Conservation (phyloP, 1,140 invertebrate genomes). For the Hycleus cichorii region DNA sequence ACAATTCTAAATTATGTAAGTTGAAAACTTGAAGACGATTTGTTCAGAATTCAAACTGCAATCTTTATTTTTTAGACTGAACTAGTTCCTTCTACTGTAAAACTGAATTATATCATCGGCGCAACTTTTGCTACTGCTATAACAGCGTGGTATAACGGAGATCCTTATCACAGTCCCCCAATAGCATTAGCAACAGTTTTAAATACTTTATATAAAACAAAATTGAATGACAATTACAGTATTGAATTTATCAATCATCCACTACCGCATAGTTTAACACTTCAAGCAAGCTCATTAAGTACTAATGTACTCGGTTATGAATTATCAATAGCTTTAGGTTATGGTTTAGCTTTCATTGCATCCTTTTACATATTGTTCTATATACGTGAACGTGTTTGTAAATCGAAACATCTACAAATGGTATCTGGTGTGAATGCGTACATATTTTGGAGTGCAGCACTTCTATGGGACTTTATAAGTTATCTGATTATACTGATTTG, state of each 20-base stretch:
- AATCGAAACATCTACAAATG: slow-evolving; percentile 60
- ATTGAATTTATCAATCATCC: slow-evolving; percentile 62
- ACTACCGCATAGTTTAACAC: slow-evolving; percentile 45
- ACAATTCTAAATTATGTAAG: slow-evolving; percentile 2
- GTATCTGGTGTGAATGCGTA: slow-evolving; percentile 68
- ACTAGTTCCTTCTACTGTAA: slow-evolving; percentile 36
- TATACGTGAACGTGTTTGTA: slow-evolving; percentile 48
- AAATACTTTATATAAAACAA: slow-evolving; percentile 5
- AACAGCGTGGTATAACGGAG: slow-evolving; percentile 55
- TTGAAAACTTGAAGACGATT: too few species aligned
- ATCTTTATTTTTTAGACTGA: too few species aligned
- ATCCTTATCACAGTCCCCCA: slow-evolving; percentile 56
- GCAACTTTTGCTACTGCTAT: slow-evolving; percentile 32
- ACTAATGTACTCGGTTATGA: slow-evolving; percentile 56
- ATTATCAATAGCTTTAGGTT: slow-evolving; percentile 55
- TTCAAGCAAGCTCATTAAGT: slow-evolving; percentile 30
- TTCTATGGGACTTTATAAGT: slow-evolving; percentile 66
- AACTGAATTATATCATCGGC: slow-evolving; percentile 41
- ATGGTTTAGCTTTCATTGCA: slow-evolving; percentile 64
- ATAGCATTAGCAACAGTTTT: slow-evolving; percentile 18
- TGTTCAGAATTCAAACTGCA: too few species aligned
- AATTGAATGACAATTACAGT: slow-evolving; percentile 37
- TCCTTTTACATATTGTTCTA: slow-evolving; percentile 69
- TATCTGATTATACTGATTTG: slow-evolving; percentile 49
- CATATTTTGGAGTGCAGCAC: slow-evolving; percentile 64